A percentile compares a stretch with the other conserved stretches of the same genome.
Evolutionary conservation across 2,888 invertebrate species (phyloP).

Genomic region (Oxytorus armatus): DNA sequence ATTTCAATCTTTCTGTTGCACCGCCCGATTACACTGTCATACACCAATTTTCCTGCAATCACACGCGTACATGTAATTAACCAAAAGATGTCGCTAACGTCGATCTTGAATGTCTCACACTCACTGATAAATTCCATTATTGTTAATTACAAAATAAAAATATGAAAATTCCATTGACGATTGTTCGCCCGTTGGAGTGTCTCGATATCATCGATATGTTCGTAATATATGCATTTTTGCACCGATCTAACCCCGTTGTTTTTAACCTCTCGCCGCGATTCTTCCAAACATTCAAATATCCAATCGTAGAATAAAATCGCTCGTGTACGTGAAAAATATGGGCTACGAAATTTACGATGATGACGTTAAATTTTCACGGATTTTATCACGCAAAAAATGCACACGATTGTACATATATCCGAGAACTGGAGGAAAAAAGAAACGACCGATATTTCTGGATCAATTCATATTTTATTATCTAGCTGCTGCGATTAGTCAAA

Average conservation of each 20-base stretch:
- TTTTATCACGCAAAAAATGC: background rate
- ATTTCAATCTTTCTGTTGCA: slow-evolving; percentile 74
- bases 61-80: slow-evolving; percentile 15
- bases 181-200: background rate
- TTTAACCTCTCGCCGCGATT: slow-evolving; percentile 13
- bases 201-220: background rate
- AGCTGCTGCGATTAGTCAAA: background rate
- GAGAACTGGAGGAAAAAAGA: slow-evolving; percentile 2
- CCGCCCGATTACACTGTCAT: slow-evolving; percentile 75
- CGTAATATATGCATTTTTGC: background rate
- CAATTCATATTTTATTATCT: slow-evolving; percentile 16
- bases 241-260: background rate
- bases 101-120: slow-evolving; percentile 1
- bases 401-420: background rate
- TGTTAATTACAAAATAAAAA: background rate
- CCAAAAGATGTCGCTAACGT: background rate
- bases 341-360: slow-evolving; percentile 17
- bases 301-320: background rate
- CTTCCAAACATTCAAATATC: background rate
- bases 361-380: slow-evolving; percentile 31
- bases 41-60: slow-evolving; percentile 78
- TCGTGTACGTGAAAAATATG: background rate
- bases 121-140: slow-evolving; percentile 62
- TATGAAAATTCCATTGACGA: background rate
- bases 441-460: slow-evolving; percentile 10